Percentiles rank a stretch among this genome's conserved stretches.
phyloP scores from a whole-genome alignment of 2,113 vertebrate genomes.

The Rostratula benghalensis region DNA sequence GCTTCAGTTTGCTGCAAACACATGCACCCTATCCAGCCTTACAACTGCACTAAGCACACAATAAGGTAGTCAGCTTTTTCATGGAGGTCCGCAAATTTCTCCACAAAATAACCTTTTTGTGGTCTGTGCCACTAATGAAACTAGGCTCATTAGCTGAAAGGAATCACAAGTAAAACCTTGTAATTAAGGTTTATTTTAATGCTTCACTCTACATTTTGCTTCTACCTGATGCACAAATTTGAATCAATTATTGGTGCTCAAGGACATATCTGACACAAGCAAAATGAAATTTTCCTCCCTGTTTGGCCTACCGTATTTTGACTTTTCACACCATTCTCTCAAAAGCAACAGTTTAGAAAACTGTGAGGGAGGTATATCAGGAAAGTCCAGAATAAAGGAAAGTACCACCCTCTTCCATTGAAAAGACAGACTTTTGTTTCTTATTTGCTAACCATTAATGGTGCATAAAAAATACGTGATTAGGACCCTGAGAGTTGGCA shows the following conservation, averaged over 20 bases:
- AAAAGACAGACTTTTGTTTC: slow-evolving; percentile 31
- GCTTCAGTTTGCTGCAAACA: neutral
- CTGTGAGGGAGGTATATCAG: neutral
- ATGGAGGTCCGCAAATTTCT: neutral
- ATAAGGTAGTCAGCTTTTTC: neutral
- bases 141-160: neutral
- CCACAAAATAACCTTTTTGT: neutral
- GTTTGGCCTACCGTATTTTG: neutral
- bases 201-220: neutral
- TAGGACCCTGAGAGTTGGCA: slow-evolving; percentile 6
- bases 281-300: neutral
- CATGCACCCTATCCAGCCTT: neutral
- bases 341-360: neutral
- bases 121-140: neutral
- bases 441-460: slow-evolving; percentile 43
- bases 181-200: neutral
- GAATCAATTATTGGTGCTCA: neutral
- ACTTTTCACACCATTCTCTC: neutral
- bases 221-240: neutral
- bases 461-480: slow-evolving; percentile 20
- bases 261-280: neutral
- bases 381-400: slow-evolving; percentile 12
- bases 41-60: neutral
- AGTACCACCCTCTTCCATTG: slow-evolving; percentile 8
- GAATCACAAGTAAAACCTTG: neutral